phyloP scores from a whole-genome alignment of 2,797 vertebrate genomes.

The Neosilurus hyrtlii region DNA sequence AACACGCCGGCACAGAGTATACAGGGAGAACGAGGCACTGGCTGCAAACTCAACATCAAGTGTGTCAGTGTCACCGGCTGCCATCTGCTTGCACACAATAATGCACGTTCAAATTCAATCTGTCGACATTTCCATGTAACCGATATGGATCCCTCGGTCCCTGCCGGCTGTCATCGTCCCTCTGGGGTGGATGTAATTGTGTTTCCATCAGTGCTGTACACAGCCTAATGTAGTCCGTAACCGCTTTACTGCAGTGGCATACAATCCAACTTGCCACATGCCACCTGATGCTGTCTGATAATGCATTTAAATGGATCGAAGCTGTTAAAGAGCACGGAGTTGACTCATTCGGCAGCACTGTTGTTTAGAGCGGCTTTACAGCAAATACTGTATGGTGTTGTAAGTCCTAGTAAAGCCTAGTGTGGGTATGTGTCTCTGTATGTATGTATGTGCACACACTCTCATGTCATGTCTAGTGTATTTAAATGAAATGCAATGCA shows the following conservation, averaged over 20 bases:
- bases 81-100: slow-evolving; percentile 56
- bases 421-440: too few relatives aligned
- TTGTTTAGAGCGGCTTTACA: background rate
- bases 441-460: too few relatives aligned
- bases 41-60: slow-evolving; percentile 48
- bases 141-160: slow-evolving; percentile 50
- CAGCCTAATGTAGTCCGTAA: slow-evolving; percentile 27
- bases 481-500: too few relatives aligned
- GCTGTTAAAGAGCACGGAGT: background rate
- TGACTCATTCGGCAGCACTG: background rate
- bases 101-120: slow-evolving; percentile 59
- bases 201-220: slow-evolving; percentile 43
- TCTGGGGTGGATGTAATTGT: slow-evolving; percentile 46
- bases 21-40: slow-evolving; percentile 36
- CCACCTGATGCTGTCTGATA: slow-evolving; percentile 59
- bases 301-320: slow-evolving; percentile 27
- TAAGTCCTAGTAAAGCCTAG: too few relatives aligned
- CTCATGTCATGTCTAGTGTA: too few relatives aligned
- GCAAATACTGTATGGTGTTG: too few relatives aligned
- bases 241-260: slow-evolving; percentile 31
- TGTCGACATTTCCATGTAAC: slow-evolving; percentile 57
- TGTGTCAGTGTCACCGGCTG: slow-evolving; percentile 54
- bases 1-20: slow-evolving; percentile 57
- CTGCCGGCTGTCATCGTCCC: slow-evolving; percentile 53
- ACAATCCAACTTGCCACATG: slow-evolving; percentile 41